Conservation (phyloP, 2,113 vertebrate species). For the Ciconia boyciana region DNA sequence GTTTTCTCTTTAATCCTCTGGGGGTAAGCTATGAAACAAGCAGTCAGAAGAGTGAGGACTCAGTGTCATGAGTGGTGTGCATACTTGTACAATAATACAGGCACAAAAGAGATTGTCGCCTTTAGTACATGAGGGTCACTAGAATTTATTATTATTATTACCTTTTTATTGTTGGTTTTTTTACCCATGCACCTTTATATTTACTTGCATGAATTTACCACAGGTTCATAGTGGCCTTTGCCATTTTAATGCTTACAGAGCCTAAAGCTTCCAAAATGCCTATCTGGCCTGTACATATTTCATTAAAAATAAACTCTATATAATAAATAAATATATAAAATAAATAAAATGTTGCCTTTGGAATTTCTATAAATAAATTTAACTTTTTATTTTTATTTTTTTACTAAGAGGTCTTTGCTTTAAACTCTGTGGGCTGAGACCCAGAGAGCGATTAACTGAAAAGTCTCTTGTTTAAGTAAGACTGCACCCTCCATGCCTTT, state of each 20-base stretch:
- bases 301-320: conserved; percentile 93
- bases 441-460: conserved; percentile 76
- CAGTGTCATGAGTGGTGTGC: conserved; percentile 76
- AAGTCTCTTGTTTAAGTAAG: conserved; percentile 76
- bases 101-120: conserved; percentile 82
- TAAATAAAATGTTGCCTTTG: conserved; percentile 91
- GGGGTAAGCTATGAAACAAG: conserved; percentile 81
- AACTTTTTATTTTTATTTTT: conserved; percentile 72
- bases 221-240: conserved; percentile 79
- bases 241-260: conserved; percentile 81
- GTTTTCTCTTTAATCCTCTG: conserved; percentile 82
- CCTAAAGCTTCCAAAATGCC: conserved; percentile 88
- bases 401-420: conserved; percentile 85
- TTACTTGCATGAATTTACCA: conserved; percentile 83
- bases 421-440: conserved; percentile 73
- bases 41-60: conserved; percentile 79
- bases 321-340: conserved; percentile 93
- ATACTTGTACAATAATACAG: conserved; percentile 80
- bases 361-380: conserved; percentile 92
- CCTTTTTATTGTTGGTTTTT: conserved; percentile 49
- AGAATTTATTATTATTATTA: conserved; percentile 64
- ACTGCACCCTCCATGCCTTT: conserved; percentile 79
- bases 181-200: conserved; percentile 76
- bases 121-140: conserved; percentile 79
- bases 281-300: conserved; percentile 89